Evolutionary conservation across 2,797 vertebrate genomes (phyloP).

Genomic region (Paedocypris micromegethes): DNA sequence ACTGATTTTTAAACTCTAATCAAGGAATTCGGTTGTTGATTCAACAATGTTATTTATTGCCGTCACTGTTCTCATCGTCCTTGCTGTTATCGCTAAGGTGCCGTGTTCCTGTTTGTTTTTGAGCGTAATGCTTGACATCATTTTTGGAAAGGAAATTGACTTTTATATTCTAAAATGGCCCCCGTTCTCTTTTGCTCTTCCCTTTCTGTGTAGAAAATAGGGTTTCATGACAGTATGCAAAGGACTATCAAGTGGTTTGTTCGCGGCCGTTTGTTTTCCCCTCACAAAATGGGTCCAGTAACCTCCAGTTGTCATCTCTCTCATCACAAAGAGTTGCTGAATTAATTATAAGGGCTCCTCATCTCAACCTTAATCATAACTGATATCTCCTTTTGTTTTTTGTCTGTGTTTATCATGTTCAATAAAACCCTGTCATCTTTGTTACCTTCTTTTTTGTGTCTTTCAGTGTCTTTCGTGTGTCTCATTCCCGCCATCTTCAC

Average conservation of each 20-base stretch:
- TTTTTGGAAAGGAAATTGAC: background rate
- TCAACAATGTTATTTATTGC: slow-evolving; percentile 62
- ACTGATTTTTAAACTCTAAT: slow-evolving; percentile 73
- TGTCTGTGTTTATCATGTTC: slow-evolving; percentile 1
- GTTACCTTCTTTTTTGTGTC: slow-evolving; percentile 8
- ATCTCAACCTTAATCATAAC: slow-evolving; percentile 49
- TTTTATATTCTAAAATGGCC: slow-evolving; percentile 9
- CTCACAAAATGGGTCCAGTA: slow-evolving; percentile 8
- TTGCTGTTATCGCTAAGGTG: slow-evolving; percentile 63
- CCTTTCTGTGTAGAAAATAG: background rate
- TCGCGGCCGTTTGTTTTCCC: background rate
- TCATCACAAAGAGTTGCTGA: slow-evolving; percentile 54
- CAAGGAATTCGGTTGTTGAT: slow-evolving; percentile 64
- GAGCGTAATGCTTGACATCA: slow-evolving; percentile 5
- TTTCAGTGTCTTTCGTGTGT: slow-evolving; percentile 9
- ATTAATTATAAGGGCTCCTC: slow-evolving; percentile 71
- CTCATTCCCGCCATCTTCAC: background rate
- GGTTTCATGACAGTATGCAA: slow-evolving; percentile 31
- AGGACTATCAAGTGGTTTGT: slow-evolving; percentile 26
- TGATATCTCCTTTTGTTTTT: slow-evolving; percentile 1
- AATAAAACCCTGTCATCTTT: slow-evolving; percentile 6
- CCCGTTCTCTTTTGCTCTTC: slow-evolving; percentile 6
- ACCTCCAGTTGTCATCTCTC: slow-evolving; percentile 11
- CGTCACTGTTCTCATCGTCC: slow-evolving; percentile 69
- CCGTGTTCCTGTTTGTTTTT: slow-evolving; percentile 21